Evolutionary conservation across 2,113 vertebrate genomes (phyloP).

Genomic region (Pelvicachromis taeniatus): DNA sequence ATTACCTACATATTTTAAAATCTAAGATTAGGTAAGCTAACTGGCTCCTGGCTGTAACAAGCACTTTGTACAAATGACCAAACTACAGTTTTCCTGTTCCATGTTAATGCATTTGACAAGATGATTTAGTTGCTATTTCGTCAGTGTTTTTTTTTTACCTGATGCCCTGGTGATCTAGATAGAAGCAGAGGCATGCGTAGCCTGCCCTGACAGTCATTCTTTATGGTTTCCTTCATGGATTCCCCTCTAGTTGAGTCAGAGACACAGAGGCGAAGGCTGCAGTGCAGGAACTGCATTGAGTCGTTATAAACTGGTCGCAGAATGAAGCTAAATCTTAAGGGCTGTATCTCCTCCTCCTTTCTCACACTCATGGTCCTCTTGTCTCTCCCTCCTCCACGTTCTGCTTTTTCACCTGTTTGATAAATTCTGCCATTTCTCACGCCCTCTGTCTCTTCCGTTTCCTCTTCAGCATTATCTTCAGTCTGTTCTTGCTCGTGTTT

Average conservation of each 20-base stretch:
- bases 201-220: constrained; percentile 19
- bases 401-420: background rate
- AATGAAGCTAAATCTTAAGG: constrained; percentile 71
- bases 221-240: background rate
- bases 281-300: constrained; percentile 80
- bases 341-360: background rate
- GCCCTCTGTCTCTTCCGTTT: background rate
- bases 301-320: constrained; percentile 69
- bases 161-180: constrained; percentile 8
- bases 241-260: background rate
- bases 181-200: constrained; percentile 52
- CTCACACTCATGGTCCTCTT: background rate
- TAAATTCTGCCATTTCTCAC: background rate
- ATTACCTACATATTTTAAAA: background rate
- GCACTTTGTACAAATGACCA: background rate
- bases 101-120: background rate
- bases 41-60: background rate
- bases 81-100: background rate
- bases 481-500: background rate
- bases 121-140: background rate
- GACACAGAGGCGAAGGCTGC: constrained; percentile 67
- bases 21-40: background rate
- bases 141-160: constrained; percentile 44
- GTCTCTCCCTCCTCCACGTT: background rate
- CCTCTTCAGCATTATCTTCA: background rate